These are phyloP conservation scores for Notolepis coatsorum DNA, from an alignment of 2,797 vertebrate genomes.

Conservation along the genomic window DNA sequence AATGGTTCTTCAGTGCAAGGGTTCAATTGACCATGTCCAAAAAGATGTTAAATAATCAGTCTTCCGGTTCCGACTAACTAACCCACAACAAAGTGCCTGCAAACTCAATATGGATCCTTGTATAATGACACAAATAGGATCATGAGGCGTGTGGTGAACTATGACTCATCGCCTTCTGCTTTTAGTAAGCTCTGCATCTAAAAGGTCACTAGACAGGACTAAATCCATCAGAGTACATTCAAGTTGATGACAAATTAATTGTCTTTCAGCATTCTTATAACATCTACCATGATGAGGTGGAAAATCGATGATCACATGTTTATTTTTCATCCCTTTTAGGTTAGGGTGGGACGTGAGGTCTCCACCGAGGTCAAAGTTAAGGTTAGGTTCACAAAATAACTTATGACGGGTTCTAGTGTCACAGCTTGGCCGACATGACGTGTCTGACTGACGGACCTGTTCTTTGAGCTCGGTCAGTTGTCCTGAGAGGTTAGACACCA, in stretches of 20 bases:
- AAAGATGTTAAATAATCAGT: conserved; percentile 48
- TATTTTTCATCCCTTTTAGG: too few relatives aligned
- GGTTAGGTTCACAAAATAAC: too few relatives aligned
- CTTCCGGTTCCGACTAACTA: conserved; percentile 19
- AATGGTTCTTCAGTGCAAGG: too few relatives aligned
- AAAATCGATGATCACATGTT: conserved; percentile 1
- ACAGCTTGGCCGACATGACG: too few relatives aligned
- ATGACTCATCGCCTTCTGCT: conserved; percentile 68
- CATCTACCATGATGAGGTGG: not conserved
- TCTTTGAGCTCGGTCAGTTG: conserved; percentile 97
- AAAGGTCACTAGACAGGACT: too few relatives aligned
- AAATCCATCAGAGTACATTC: too few relatives aligned
- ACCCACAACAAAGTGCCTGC: conserved; percentile 31
- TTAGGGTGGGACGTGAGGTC: too few relatives aligned
- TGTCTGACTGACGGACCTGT: conserved; percentile 81
- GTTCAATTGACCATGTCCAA: too few relatives aligned
- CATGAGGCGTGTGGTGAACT: conserved; percentile 43
- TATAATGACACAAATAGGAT: conserved; percentile 59
- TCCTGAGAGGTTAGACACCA: conserved; percentile 93
- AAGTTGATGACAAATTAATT: not conserved
- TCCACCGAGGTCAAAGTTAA: too few relatives aligned
- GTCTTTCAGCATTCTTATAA: not conserved
- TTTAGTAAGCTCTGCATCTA: conserved; percentile 58
- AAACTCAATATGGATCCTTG: conserved; percentile 44
- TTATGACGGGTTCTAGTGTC: not conserved